Conservation (phyloP, 2,113 vertebrate genomes). For the Micromys minutus region DNA sequence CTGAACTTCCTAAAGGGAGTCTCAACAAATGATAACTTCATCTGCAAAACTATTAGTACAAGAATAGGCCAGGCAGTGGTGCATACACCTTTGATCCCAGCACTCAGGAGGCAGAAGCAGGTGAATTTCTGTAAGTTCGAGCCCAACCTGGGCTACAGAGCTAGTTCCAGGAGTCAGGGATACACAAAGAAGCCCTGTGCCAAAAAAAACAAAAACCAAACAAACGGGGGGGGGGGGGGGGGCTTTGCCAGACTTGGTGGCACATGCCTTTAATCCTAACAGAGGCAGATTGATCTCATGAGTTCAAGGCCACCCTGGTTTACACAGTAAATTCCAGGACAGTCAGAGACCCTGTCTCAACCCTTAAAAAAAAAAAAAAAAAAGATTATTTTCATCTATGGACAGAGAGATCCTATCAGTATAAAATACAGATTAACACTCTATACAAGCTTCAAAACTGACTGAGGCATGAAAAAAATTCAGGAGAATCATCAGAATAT, state of each 20-base stretch:
- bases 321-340: background rate
- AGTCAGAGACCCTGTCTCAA: background rate
- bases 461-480: background rate
- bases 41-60: constrained; percentile 2
- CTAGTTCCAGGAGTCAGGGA: background rate
- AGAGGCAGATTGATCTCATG: background rate
- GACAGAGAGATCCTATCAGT: background rate
- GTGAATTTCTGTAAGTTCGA: background rate
- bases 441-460: background rate
- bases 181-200: background rate
- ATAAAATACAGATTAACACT: background rate
- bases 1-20: constrained; percentile 22
- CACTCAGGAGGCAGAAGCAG: background rate
- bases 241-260: background rate
- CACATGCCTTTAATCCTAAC: background rate
- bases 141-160: background rate
- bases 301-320: background rate
- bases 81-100: background rate
- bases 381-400: background rate
- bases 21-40: constrained; percentile 16
- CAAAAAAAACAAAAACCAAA: background rate
- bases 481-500: background rate
- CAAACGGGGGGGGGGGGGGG: no score
- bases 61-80: background rate
- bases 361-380: background rate